These are phyloP conservation scores for Gymnobelideus leadbeateri DNA, from an alignment of 2,113 vertebrate species.

Conservation along the genomic window DNA sequence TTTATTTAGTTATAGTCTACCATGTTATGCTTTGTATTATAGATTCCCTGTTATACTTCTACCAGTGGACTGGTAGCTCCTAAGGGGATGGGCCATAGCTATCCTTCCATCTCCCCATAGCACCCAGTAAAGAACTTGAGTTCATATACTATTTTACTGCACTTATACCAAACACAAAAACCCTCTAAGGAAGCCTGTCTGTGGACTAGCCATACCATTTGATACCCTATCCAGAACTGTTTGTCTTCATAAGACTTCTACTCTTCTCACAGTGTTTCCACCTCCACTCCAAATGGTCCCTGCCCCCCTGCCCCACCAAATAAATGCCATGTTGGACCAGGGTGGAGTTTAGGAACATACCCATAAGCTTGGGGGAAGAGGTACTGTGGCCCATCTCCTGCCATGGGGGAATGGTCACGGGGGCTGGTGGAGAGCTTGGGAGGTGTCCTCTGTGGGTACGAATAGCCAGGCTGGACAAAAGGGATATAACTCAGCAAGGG, in stretches of 20 bases:
- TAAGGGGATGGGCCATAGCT: not conserved
- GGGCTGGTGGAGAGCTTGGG: constrained; percentile 46
- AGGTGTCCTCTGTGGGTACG: constrained; percentile 67
- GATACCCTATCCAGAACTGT: not conserved
- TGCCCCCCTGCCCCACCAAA: not conserved
- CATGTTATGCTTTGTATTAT: not conserved
- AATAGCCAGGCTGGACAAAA: constrained; percentile 76
- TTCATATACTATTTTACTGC: not conserved
- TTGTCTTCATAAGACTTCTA: not conserved
- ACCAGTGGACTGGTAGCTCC: not conserved
- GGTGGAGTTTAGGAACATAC: constrained; percentile 59
- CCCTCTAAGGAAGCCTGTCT: not conserved
- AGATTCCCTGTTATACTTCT: not conserved
- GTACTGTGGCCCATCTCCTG: constrained; percentile 70
- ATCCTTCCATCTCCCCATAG: not conserved
- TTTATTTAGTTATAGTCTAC: not conserved
- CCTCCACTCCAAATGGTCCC: not conserved
- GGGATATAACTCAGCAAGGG: constrained; percentile 73
- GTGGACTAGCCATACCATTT: not conserved
- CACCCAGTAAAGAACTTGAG: not conserved
- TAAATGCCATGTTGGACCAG: not conserved
- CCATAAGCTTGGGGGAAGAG: constrained; percentile 69
- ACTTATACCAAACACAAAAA: not conserved
- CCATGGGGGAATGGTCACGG: constrained; percentile 66
- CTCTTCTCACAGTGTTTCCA: not conserved